Conservation (phyloP, 2,888 invertebrate genomes). For the Philereme vetulata region DNA sequence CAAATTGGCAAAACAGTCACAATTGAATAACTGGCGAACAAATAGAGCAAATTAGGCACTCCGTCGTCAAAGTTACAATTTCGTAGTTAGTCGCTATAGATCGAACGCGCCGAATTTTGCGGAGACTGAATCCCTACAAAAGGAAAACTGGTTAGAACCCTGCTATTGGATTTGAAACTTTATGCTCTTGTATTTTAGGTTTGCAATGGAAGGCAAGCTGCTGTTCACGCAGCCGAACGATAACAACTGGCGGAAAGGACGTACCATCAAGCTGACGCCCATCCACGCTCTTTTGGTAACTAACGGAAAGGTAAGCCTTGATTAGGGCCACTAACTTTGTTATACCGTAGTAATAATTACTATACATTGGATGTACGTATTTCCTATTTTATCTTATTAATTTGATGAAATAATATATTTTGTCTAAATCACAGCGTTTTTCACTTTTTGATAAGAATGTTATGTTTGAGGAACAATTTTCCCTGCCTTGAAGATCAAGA, state of each 20-base stretch:
- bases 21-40: conserved; percentile 27
- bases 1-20: conserved; percentile 16
- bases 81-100: conserved; percentile 17
- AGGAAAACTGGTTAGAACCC: conserved; percentile 10
- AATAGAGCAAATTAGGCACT: conserved; percentile 36
- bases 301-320: conserved; percentile 90
- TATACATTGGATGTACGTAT: no score
- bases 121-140: conserved; percentile 23
- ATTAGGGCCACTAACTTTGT: neutral
- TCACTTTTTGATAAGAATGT: no score
- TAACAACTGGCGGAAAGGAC: conserved; percentile 94
- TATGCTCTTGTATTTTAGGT: conserved; percentile 72
- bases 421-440: no score
- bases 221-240: conserved; percentile 95
- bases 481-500: no score
- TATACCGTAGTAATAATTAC: no score
- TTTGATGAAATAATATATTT: no score
- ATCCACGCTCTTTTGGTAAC: conserved; percentile 96
- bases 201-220: conserved; percentile 94
- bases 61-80: conserved; percentile 24
- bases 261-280: conserved; percentile 93
- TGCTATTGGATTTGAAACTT: conserved; percentile 36
- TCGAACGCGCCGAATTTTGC: conserved; percentile 27
- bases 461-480: no score
- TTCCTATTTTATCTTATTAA: no score